Evolutionary conservation across 2,113 vertebrate genomes (phyloP).

Genomic region (Piprites chloris): DNA sequence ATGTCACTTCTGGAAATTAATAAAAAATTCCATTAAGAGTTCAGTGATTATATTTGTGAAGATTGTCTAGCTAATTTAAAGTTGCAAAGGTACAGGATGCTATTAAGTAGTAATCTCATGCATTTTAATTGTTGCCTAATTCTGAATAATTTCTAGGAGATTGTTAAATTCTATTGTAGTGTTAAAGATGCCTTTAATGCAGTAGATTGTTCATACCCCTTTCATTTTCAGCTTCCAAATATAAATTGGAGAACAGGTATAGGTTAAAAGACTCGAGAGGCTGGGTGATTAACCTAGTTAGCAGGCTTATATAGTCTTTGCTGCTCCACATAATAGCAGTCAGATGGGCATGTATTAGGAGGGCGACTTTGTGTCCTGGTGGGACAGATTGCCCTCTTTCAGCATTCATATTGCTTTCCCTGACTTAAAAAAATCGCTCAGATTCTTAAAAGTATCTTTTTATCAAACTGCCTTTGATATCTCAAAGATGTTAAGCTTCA

Average conservation of each 20-base stretch:
- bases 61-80: slow-evolving; percentile 20
- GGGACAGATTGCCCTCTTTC: not conserved
- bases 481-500: not conserved
- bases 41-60: slow-evolving; percentile 37
- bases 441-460: not conserved
- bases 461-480: not conserved
- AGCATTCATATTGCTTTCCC: not conserved
- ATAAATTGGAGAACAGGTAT: slow-evolving; percentile 3
- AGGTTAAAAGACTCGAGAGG: slow-evolving; percentile 13
- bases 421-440: not conserved
- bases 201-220: not conserved
- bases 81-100: slow-evolving; percentile 1
- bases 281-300: slow-evolving; percentile 29
- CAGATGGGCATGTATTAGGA: not conserved
- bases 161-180: not conserved
- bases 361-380: not conserved
- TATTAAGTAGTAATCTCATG: slow-evolving; percentile 23
- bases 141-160: slow-evolving; percentile 1
- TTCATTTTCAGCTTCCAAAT: slow-evolving; percentile 30
- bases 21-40: not conserved
- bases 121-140: slow-evolving; percentile 60
- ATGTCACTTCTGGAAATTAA: slow-evolving; percentile 23
- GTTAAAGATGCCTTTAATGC: not conserved
- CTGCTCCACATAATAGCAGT: not conserved
- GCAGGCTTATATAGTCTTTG: not conserved